phyloP scores from a whole-genome alignment of 2,113 vertebrate species.

The Brachyhypopomus gauderio region DNA sequence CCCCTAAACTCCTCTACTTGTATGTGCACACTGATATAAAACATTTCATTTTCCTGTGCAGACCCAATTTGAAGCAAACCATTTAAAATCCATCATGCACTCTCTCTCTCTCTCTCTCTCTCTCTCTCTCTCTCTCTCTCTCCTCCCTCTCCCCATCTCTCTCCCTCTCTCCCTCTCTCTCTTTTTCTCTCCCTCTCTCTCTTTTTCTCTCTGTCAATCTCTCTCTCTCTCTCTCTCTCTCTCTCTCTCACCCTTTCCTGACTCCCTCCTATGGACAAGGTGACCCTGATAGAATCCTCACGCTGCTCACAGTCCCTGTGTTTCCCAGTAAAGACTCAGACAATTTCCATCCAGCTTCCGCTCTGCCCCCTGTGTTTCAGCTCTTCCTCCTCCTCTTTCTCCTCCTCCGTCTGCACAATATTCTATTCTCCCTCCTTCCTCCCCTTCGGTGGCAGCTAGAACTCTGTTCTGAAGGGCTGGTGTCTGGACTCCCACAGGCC shows the following conservation, averaged over 20 bases:
- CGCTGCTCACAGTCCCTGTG: conserved; percentile 6
- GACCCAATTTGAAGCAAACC: conserved; percentile 57
- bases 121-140: conserved; percentile 7
- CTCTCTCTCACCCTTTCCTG: conserved; percentile 21
- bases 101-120: conserved; percentile 12
- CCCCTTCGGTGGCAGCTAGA: not conserved
- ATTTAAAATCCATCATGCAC: conserved; percentile 45
- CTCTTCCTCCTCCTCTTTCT: not conserved
- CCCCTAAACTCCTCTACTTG: conserved; percentile 38
- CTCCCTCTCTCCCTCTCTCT: conserved; percentile 26
- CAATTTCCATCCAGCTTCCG: conserved; percentile 12
- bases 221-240: conserved; percentile 23
- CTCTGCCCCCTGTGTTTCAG: not conserved
- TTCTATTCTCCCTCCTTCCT: not conserved
- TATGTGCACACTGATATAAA: conserved; percentile 56
- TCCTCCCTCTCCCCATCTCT: conserved; percentile 18
- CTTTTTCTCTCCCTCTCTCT: not conserved
- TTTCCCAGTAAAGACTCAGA: conserved; percentile 30
- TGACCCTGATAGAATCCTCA: conserved; percentile 46
- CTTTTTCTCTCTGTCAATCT: conserved; percentile 24
- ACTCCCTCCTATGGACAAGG: conserved; percentile 52
- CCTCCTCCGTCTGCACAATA: not conserved
- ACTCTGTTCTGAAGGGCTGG: no score
- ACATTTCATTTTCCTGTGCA: conserved; percentile 48
- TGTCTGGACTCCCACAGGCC: not conserved